Evolutionary conservation across 1,140 invertebrate genomes (phyloP).

Genomic region (Platorchestia sp.): DNA sequence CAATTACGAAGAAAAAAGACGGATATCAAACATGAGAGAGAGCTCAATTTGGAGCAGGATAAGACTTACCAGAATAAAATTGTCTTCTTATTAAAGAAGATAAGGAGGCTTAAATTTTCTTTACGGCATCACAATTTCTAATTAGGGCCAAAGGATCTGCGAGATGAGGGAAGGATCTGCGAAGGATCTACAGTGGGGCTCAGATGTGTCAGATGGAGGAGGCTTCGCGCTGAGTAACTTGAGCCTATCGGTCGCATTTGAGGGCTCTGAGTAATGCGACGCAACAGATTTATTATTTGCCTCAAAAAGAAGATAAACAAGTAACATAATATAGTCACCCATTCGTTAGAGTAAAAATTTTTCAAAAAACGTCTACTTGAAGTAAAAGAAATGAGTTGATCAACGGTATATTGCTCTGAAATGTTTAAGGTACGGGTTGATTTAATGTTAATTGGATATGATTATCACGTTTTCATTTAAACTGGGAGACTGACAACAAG

Average conservation of each 20-base stretch:
- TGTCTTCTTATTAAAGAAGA: not conserved
- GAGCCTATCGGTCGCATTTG: not conserved
- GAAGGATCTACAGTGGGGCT: not conserved
- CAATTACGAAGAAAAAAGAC: not conserved
- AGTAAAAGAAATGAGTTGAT: not conserved
- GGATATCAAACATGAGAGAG: not conserved
- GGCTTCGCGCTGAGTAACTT: not conserved
- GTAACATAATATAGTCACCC: not conserved
- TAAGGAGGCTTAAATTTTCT: not conserved
- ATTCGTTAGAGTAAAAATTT: not conserved
- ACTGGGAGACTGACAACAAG: not conserved
- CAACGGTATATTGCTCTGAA: not conserved
- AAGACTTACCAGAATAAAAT: conserved; percentile 1
- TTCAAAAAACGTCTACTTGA: not conserved
- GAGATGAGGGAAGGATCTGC: not conserved
- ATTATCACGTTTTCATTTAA: not conserved
- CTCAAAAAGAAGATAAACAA: not conserved
- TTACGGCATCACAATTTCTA: conserved; percentile 28
- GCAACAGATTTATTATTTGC: not conserved
- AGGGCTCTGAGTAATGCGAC: not conserved
- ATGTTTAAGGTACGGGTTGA: not conserved
- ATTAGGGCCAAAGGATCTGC: conserved; percentile 17
- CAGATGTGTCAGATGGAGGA: conserved; percentile 16
- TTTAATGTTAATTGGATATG: not conserved
- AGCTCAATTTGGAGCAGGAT: not conserved